Evolutionary conservation across 2,797 vertebrate species (phyloP), one percentile per base, ranked within the genome.

Genomic region (Yasuhikotakia modesta): DNA sequence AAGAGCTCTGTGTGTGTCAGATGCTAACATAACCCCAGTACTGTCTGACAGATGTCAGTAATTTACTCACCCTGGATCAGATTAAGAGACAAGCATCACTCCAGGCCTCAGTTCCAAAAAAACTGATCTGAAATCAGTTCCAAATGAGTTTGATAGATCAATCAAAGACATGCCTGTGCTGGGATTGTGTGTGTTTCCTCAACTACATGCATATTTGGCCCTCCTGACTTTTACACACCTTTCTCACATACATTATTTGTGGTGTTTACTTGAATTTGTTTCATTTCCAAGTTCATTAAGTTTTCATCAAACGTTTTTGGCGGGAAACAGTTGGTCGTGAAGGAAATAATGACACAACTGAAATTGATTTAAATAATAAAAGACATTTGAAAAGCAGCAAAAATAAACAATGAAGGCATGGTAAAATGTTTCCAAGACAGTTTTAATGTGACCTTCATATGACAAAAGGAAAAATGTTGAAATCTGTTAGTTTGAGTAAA

Each of bases 41-140:
- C 88, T 17, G 86, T 90, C 90, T 91, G 90, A 90, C 90, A 90
- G 88, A 91, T 88, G 79, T 77, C 75, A 12, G 39, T 61, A 48
- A 77, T 76, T 76, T 88, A 83, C 85, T 88, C 82, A 86, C 78
- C 79, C 81, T 78, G 86, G 27, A 85, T 81, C 79, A 73, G 53
- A 76, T 76, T 63, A 70, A 50, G n/a, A 77, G 22, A 70, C 53
- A 81, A 69, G 55, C 69, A 73, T 76, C 81, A 32, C 70, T 60
- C 81, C 79, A 74, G 53, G 82, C 76, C 77, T 66, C 67, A 48
- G 65, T 72, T 22, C 84, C 86, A 39, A 84, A 76, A 87, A 86
- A 88, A 88, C 86, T 58, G 68, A 73, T 48, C 73, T 72, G 68
- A 61, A 69, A 85, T 77, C 70, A 72, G 30, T 81, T 70, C 75